Base-by-base conservation (phyloP, 2,888 invertebrate genomes). In the Rhamphomyia laevipes region DNA sequence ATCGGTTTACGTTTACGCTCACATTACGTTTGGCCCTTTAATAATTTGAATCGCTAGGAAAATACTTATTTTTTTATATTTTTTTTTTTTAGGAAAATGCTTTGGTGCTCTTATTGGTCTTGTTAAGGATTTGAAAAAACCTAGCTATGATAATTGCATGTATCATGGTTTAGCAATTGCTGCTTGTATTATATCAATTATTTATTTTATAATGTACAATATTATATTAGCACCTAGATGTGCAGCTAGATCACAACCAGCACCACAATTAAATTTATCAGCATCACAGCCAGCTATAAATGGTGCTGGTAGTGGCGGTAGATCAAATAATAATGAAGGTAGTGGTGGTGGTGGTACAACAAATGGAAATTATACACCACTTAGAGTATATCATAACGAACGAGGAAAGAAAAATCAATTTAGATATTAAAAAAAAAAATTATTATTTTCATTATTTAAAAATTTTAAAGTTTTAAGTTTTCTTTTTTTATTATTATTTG, bases 311-410 rank as follows among this genome's bases (percentile, higher is more conserved):
- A 41, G 55, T 37, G 50, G 52, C 6, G 42, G 55, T 15, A 70
- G 55, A 30, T 68, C 55, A 37, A 68, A 66, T 44, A 80, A 78
- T 56, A 74, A 74, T 47, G 68, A 68, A 21, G 43, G 41, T 16
- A 53, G 52, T 12, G 56, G 52, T 21, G 57, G 58, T 4, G 56
- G 52, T 18, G 58, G 60, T 9, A 56, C 59, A 21, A 70, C 76
- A 3, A 83, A 82, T 60, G 84, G 85, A 47, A 81, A 77, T 53
- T 87, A 87, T 63, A 84, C 86, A 15, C 86, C 86, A 2, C 75
- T 87, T 64, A 74, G 86, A 58, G 85, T 87, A 12, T 87, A 87
- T 63, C 86, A 87, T 68, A 86, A 87, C 62, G 84, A 84, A 61
- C 76, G 84, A 61, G 85, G 84, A 53, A 79, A 81, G 63, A 86